A percentile compares a stretch with the other conserved stretches of the same genome.
Conservation (phyloP, 2,888 invertebrate species). For the Drepana falcataria region DNA sequence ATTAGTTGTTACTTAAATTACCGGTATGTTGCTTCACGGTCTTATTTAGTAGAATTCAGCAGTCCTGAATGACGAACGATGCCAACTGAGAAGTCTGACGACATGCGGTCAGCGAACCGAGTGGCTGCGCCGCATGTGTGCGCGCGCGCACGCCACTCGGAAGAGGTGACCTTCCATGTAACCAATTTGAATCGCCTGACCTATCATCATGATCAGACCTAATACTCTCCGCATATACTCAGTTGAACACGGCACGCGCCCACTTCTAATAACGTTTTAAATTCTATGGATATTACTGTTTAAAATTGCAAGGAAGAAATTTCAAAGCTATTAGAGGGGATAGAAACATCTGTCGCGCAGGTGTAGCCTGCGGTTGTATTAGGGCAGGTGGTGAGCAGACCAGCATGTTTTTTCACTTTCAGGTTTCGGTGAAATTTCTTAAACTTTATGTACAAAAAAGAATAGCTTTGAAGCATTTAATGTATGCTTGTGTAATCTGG, state of each 20-base stretch:
- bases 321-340: slow-evolving; percentile 5
- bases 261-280: slow-evolving; percentile 13
- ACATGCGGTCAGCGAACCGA: slow-evolving; percentile 55
- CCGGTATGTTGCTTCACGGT: not conserved
- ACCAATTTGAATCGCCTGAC: slow-evolving; percentile 16
- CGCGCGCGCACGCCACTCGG: slow-evolving; percentile 31
- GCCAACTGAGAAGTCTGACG: slow-evolving; percentile 18
- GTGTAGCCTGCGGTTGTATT: slow-evolving; percentile 34
- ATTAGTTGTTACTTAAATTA: no score
- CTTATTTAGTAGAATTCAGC: slow-evolving; percentile 10
- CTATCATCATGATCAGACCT: slow-evolving; percentile 9
- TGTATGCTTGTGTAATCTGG: no score
- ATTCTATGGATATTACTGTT: slow-evolving; percentile 8
- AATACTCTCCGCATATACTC: slow-evolving; percentile 8
- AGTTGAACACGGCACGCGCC: slow-evolving; percentile 25
- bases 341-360: slow-evolving; percentile 64
- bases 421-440: not conserved
- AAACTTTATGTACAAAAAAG: not conserved
- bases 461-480: no score
- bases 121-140: slow-evolving; percentile 27
- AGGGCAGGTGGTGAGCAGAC: slow-evolving; percentile 27
- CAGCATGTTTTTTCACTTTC: slow-evolving; percentile 1
- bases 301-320: no score
- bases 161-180: slow-evolving; percentile 25
- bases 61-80: slow-evolving; percentile 31